phyloP scores from a whole-genome alignment of 1,140 invertebrate genomes.

The Drosophila obscura region DNA sequence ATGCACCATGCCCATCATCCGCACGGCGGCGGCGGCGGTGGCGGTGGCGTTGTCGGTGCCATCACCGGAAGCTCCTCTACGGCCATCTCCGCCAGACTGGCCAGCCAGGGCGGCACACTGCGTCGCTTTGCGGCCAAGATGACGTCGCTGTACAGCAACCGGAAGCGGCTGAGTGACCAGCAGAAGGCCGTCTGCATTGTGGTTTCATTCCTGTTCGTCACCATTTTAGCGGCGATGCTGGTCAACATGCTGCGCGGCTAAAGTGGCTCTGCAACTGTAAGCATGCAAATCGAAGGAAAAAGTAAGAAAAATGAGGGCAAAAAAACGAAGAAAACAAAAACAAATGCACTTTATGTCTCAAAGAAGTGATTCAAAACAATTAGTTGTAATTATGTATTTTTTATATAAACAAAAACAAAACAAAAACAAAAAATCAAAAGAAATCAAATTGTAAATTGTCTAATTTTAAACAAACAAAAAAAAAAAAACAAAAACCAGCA shows the following conservation, averaged over 20 bases:
- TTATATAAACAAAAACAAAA: constrained; percentile 44
- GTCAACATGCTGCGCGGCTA: constrained; percentile 74
- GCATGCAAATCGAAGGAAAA: not conserved
- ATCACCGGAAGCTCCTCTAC: constrained; percentile 12
- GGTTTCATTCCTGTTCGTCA: constrained; percentile 79
- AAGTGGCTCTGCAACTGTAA: not conserved
- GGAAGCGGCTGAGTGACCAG: constrained; percentile 77
- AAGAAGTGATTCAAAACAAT: constrained; percentile 71
- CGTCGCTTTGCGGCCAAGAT: constrained; percentile 61
- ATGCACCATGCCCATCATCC: constrained; percentile 67
- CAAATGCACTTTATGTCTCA: constrained; percentile 67
- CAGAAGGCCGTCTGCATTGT: constrained; percentile 81
- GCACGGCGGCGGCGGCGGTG: constrained; percentile 35
- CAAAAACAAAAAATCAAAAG: constrained; percentile 47
- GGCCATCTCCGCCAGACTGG: constrained; percentile 31
- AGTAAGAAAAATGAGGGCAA: not conserved
- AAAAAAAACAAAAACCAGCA: constrained; percentile 20
- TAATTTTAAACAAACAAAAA: constrained; percentile 53
- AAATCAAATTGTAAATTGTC: constrained; percentile 56
- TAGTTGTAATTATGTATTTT: constrained; percentile 76
- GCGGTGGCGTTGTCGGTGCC: constrained; percentile 21
- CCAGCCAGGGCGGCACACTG: constrained; percentile 43
- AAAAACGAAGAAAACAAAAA: not conserved
- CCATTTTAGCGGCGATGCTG: constrained; percentile 76
- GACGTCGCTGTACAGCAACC: constrained; percentile 70